Conservation (phyloP, 2,113 vertebrate species). For the Corythornis madagascariensis region DNA sequence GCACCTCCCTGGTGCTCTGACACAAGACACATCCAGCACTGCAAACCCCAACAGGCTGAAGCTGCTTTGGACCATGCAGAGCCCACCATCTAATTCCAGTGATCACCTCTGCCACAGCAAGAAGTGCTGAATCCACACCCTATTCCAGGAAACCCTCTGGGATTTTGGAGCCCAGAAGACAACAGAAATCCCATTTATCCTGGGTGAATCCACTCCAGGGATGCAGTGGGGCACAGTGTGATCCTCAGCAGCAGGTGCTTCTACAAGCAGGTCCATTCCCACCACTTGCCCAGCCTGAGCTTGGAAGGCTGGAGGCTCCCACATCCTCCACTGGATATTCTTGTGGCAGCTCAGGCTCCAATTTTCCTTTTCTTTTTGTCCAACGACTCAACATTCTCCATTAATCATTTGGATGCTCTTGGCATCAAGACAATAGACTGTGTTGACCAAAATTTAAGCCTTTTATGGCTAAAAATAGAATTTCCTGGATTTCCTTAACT, state of each 20-base stretch:
- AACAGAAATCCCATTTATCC: not conserved
- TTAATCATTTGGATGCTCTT: not conserved
- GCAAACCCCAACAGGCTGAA: not conserved
- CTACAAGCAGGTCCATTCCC: not conserved
- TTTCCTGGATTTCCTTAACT: not conserved
- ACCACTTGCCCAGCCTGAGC: not conserved
- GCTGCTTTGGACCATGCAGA: not conserved
- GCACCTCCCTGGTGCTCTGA: not conserved
- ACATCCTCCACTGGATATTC: not conserved
- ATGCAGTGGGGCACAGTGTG: rapidly evolving
- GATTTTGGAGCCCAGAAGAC: not conserved
- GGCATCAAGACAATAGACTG: not conserved
- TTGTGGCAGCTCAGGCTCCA: not conserved
- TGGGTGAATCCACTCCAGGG: too few relatives aligned
- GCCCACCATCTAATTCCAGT: rapidly evolving
- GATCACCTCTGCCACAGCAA: not conserved
- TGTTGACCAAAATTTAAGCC: not conserved
- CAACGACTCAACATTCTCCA: rapidly evolving
- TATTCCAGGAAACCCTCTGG: not conserved
- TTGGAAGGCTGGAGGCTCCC: rapidly evolving
- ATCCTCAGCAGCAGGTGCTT: not conserved
- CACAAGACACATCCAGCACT: rapidly evolving
- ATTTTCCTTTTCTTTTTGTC: not conserved
- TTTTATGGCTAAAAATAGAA: not conserved
- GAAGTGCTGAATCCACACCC: not conserved